phyloP scores from a whole-genome alignment of 2,113 vertebrate genomes.

The Rostratula benghalensis region DNA sequence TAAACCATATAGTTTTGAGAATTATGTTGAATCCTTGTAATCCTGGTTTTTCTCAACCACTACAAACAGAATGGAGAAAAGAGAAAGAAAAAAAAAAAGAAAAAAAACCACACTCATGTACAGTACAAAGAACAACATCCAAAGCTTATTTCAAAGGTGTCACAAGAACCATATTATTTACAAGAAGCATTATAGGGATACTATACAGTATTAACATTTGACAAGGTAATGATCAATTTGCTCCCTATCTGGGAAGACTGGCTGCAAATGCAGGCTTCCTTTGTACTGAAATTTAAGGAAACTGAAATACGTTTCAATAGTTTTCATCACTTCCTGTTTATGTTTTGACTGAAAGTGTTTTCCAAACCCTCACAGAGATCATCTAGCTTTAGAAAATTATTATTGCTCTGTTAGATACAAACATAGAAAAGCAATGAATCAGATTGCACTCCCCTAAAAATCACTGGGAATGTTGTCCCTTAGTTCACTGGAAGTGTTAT shows the following conservation, averaged over 20 bases:
- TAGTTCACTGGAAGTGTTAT: background rate
- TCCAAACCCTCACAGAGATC: background rate
- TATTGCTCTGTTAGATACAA: background rate
- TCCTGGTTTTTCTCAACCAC: background rate
- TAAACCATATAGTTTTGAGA: background rate
- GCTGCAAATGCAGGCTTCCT: background rate
- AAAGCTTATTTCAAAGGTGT: background rate
- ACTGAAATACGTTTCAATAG: background rate
- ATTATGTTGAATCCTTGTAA: background rate
- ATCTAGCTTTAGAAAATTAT: background rate
- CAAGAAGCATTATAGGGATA: background rate
- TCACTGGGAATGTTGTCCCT: background rate
- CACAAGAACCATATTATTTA: background rate
- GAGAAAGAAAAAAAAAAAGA: background rate
- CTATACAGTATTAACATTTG: background rate
- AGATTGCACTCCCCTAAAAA: background rate
- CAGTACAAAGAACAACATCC: background rate
- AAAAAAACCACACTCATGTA: background rate
- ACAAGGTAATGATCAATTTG: background rate
- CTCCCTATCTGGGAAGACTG: background rate
- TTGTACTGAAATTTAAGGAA: background rate
- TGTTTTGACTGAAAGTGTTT: background rate
- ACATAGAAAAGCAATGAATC: background rate
- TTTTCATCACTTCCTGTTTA: background rate
- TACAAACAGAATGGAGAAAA: background rate